A percentile compares a stretch with the other conserved stretches of the same genome.
Evolutionary conservation across 2,888 invertebrate genomes (phyloP).

Genomic region (Mellilla xanthometata): DNA sequence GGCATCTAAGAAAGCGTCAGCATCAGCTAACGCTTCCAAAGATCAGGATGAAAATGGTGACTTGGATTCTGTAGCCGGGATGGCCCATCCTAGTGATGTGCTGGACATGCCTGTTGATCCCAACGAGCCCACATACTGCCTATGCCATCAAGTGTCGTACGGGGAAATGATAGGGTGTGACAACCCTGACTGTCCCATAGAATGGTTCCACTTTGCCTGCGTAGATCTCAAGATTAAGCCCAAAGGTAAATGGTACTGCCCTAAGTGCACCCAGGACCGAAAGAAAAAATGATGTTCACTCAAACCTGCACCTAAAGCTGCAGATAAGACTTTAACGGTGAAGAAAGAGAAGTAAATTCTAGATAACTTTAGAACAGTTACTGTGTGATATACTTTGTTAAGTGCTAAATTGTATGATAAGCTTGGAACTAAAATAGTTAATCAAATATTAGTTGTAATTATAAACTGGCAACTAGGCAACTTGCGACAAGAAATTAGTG

Average conservation of each 20-base stretch:
- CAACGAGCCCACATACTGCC: slow-evolving; percentile 98
- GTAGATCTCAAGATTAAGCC: slow-evolving; percentile 95
- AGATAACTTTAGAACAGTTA: no score
- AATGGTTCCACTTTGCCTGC: slow-evolving; percentile 98
- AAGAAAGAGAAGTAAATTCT: slow-evolving; percentile 61
- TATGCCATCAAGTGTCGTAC: slow-evolving; percentile 98
- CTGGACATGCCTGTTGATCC: slow-evolving; percentile 97
- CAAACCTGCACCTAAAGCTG: slow-evolving; percentile 55
- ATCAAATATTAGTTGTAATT: no score
- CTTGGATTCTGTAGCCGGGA: slow-evolving; percentile 79
- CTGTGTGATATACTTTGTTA: slow-evolving; percentile 17
- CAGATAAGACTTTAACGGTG: slow-evolving; percentile 68
- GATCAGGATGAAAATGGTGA: slow-evolving; percentile 73
- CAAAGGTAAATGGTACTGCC: slow-evolving; percentile 98
- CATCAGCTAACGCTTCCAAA: slow-evolving; percentile 59
- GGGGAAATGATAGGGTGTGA: slow-evolving; percentile 99
- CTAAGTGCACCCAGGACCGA: slow-evolving; percentile 92
- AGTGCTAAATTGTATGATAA: slow-evolving; percentile 14
- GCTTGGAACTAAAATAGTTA: no score
- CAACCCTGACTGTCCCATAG: slow-evolving; percentile 93
- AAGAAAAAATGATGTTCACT: slow-evolving; percentile 87
- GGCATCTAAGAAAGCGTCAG: slow-evolving; percentile 62
- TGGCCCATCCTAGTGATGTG: slow-evolving; percentile 94
- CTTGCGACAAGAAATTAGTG: no score
- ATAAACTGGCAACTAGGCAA: no score